Conservation (phyloP, 1,140 invertebrate genomes). For the Gryon sp. region DNA sequence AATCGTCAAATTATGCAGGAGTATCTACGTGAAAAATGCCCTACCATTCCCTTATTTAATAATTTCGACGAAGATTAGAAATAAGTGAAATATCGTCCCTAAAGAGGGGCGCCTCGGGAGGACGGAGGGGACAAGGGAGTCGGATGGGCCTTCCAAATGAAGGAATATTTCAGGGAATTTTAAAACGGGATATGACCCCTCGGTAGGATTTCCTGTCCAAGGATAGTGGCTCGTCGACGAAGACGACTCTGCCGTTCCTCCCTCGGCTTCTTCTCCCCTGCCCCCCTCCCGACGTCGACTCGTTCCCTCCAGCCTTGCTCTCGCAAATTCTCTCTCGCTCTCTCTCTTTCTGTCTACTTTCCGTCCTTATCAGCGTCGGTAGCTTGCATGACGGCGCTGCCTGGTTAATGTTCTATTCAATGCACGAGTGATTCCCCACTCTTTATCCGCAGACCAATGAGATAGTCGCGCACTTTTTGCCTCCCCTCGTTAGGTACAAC, state of each 20-base stretch:
- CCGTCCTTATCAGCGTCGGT: constrained; percentile 48
- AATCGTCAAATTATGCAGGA: constrained; percentile 25
- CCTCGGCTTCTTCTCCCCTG: constrained; percentile 45
- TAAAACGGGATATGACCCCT: constrained; percentile 60
- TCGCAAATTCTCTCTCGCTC: constrained; percentile 32
- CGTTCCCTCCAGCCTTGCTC: constrained; percentile 4
- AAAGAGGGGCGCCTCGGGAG: no score
- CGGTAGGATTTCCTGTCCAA: constrained; percentile 65
- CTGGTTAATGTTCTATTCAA: constrained; percentile 65
- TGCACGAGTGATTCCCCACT: constrained; percentile 71
- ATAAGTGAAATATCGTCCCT: constrained; percentile 52
- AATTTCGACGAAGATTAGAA: constrained; percentile 46
- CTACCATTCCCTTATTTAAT: constrained; percentile 22
- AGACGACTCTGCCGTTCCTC: constrained; percentile 50
- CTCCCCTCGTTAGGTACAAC: constrained; percentile 64
- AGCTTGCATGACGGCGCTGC: constrained; percentile 51
- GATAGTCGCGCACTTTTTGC: constrained; percentile 73
- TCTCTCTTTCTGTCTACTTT: constrained; percentile 44
- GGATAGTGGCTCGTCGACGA: constrained; percentile 60
- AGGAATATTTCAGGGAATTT: constrained; percentile 64
- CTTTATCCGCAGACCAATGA: constrained; percentile 72
- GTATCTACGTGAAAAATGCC: constrained; percentile 6
- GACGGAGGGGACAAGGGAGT: no score
- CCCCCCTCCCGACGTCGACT: no score
- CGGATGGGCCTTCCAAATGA: constrained; percentile 15